Base-by-base conservation (phyloP, 2,888 invertebrate genomes). In the Nebria salina region DNA sequence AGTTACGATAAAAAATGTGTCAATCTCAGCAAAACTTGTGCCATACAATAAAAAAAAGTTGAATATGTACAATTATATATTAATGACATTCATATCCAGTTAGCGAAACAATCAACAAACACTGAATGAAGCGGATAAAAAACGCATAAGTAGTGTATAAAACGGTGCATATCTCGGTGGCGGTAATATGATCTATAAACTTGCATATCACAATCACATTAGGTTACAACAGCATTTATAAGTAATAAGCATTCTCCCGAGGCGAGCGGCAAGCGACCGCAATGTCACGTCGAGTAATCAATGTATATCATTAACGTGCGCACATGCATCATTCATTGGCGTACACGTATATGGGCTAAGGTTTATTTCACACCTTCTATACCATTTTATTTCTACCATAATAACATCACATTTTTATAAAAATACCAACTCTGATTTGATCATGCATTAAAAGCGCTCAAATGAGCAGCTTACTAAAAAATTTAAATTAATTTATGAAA, bases 21-120 rank as follows among this genome's bases (percentile, higher is more conserved):
- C 68, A 68, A 20, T 68, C 9, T 68, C 68, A 68, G 68, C 20
- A 68, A 68, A 68, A 68, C n/a, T 68, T 68, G 20, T 68, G 15
- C 65, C n/a, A 13, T 54, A 54, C 8, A 54, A 54, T 54, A 13
- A 54, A 54, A 54, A 68, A 68, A 68, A 25, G 26, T 9, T 20
- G 68, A 68, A 15, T 15, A 68, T 68, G 20, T 65, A 25, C 26
- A 15, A 26, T 25, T 68, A 68, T 68, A 11, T 68, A 25, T 26
- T 26, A n/a, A 65, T 65, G 6, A 68, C 26, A 25, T 68, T 68
- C 13, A 3, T 68, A 54, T 54, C 8, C 13, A 54, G 54, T 54
- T 54, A 54, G 54, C 13, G 54, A 54, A 54, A 54, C 54, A 54
- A 54, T 54, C 54, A 54, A 54, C 54, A 54, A 34, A 54, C 54